Evolutionary conservation across 2,888 invertebrate genomes (phyloP).

Genomic region (Caenorhabditis sp.): DNA sequence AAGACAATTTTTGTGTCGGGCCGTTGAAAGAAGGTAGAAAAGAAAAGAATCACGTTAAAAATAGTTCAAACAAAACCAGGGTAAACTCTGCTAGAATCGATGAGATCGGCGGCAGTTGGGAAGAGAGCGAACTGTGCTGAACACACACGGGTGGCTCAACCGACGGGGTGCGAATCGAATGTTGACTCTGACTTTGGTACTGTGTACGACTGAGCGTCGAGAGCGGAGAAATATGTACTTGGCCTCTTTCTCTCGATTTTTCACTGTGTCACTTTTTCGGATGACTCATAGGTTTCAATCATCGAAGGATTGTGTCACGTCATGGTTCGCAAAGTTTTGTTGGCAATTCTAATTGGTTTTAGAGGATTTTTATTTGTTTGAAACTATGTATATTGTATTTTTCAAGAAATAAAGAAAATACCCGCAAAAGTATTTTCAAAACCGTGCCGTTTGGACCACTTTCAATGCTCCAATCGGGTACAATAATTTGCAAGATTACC

Average conservation of each 20-base stretch:
- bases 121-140: constrained; percentile 43
- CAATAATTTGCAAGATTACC: too few relatives aligned
- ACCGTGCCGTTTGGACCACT: too few relatives aligned
- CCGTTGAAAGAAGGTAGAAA: too few relatives aligned
- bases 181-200: constrained; percentile 54
- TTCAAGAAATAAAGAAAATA: too few relatives aligned
- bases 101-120: too few relatives aligned
- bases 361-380: too few relatives aligned
- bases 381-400: too few relatives aligned
- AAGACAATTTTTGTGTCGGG: background rate
- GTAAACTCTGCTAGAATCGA: constrained; percentile 28
- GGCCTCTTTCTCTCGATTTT: background rate
- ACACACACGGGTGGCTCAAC: constrained; percentile 39
- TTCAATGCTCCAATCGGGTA: too few relatives aligned
- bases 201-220: constrained; percentile 6
- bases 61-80: constrained; percentile 48
- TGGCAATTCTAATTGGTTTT: too few relatives aligned
- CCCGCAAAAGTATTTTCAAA: too few relatives aligned
- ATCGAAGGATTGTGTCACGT: constrained; percentile 15
- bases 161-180: constrained; percentile 40
- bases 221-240: background rate
- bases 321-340: too few relatives aligned
- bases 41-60: constrained; percentile 35
- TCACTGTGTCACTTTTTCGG: constrained; percentile 25
- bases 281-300: constrained; percentile 29